A percentile compares a stretch with the other conserved stretches of the same genome.
These are phyloP conservation scores for Channallabes apus DNA, from an alignment of 2,797 vertebrate genomes.

Conservation along the genomic window DNA sequence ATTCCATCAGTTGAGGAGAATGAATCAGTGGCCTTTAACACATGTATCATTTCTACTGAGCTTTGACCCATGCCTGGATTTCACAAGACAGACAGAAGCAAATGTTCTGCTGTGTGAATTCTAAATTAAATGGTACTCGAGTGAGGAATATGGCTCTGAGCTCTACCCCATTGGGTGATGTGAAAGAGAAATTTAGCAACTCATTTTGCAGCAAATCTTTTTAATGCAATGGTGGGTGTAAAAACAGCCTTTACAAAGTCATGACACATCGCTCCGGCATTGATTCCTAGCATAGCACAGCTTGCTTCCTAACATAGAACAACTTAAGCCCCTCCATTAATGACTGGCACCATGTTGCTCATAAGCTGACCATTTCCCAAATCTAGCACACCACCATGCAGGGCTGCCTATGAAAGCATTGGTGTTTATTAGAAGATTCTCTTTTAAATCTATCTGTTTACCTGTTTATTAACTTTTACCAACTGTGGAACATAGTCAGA, in stretches of 20 bases:
- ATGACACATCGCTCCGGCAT: slow-evolving; percentile 32
- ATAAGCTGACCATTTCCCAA: slow-evolving; percentile 59
- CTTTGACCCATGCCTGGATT: slow-evolving; percentile 61
- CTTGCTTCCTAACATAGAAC: slow-evolving; percentile 64
- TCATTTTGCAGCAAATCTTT: slow-evolving; percentile 62
- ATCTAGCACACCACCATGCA: slow-evolving; percentile 42
- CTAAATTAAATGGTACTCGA: slow-evolving; percentile 59
- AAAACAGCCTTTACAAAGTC: slow-evolving; percentile 47
- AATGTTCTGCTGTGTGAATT: slow-evolving; percentile 61
- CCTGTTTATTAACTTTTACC: background rate
- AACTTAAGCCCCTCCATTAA: slow-evolving; percentile 55
- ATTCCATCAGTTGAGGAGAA: slow-evolving; percentile 63
- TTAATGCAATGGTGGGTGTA: slow-evolving; percentile 52
- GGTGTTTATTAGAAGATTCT: too few species aligned
- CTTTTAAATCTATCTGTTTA: background rate
- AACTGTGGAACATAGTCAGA: background rate
- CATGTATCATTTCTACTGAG: slow-evolving; percentile 62
- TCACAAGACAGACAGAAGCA: slow-evolving; percentile 57
- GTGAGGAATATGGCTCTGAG: slow-evolving; percentile 37
- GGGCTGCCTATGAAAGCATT: slow-evolving; percentile 23
- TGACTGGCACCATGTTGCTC: slow-evolving; percentile 53
- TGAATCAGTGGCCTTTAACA: slow-evolving; percentile 58
- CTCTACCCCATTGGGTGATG: slow-evolving; percentile 52
- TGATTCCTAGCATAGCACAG: slow-evolving; percentile 46
- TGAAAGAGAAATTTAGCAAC: slow-evolving; percentile 60